A percentile compares a stretch with the other conserved stretches of the same genome.
Conservation (phyloP, 2,797 vertebrate species). For the Gadopsis marmoratus region DNA sequence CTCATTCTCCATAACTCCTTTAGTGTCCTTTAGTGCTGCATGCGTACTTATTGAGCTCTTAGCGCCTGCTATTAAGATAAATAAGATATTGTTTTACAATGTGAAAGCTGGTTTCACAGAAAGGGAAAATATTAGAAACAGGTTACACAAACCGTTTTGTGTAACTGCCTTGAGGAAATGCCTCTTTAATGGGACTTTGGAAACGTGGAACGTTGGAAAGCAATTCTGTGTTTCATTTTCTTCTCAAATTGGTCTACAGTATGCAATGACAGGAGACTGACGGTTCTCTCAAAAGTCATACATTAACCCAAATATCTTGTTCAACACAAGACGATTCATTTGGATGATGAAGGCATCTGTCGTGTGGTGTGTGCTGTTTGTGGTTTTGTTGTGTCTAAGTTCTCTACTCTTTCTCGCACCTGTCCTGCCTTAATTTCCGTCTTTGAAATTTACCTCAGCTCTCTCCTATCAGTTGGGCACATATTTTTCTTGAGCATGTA, state of each 20-base stretch:
- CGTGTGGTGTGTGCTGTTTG: neutral
- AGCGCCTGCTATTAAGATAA: slow-evolving; percentile 24
- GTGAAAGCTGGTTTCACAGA: slow-evolving; percentile 13
- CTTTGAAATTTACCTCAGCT: neutral
- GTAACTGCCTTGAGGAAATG: neutral
- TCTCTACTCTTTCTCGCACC: neutral
- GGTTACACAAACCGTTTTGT: neutral
- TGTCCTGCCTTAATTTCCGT: neutral
- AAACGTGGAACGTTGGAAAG: slow-evolving; percentile 9
- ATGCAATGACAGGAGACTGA: too few species aligned
- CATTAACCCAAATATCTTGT: too few species aligned
- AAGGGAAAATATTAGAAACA: slow-evolving; percentile 15
- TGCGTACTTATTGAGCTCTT: slow-evolving; percentile 43
- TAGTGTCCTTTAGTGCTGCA: slow-evolving; percentile 39
- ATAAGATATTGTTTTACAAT: slow-evolving; percentile 27
- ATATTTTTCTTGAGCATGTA: neutral
- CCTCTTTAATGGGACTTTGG: neutral
- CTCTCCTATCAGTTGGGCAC: neutral
- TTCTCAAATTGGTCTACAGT: neutral
- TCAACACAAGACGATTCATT: neutral
- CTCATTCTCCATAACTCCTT: slow-evolving; percentile 50
- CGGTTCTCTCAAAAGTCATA: too few species aligned
- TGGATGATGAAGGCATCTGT: neutral
- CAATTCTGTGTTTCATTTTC: neutral
- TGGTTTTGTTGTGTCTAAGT: neutral